Percentiles rank a stretch among this genome's conserved stretches.
Evolutionary conservation across 2,113 vertebrate species (phyloP).

Genomic region (Hipposideros armiger): DNA sequence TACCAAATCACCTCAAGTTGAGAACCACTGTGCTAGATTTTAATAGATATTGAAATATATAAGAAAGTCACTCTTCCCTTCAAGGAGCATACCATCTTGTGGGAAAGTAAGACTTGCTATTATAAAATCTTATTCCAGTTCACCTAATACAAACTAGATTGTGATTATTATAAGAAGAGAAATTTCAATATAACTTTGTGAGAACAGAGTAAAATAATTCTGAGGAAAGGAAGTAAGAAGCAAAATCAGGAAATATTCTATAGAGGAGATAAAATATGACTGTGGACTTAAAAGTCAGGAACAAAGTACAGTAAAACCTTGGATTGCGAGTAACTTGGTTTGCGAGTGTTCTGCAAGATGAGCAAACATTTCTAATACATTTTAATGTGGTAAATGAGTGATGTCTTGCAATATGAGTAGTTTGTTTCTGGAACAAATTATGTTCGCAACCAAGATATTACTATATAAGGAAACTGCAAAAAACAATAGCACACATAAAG

Average conservation of each 20-base stretch:
- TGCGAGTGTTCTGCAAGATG: too few relatives aligned
- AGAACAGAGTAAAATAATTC: background rate
- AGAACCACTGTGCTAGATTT: background rate
- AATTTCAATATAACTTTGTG: background rate
- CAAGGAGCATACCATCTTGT: background rate
- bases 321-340: too few relatives aligned
- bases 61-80: background rate
- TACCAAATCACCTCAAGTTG: background rate
- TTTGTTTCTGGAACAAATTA: too few relatives aligned
- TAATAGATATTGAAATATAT: background rate
- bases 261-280: background rate
- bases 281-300: background rate
- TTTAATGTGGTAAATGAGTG: too few relatives aligned
- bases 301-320: too few relatives aligned
- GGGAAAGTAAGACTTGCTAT: background rate
- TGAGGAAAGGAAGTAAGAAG: background rate
- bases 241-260: background rate
- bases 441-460: too few relatives aligned
- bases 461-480: background rate
- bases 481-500: background rate
- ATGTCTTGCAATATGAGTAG: too few relatives aligned
- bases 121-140: background rate
- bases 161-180: background rate
- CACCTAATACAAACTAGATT: background rate
- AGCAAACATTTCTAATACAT: too few relatives aligned